Evolutionary conservation across 2,888 invertebrate species (phyloP).

Genomic region (Cryptocephalus moraei): DNA sequence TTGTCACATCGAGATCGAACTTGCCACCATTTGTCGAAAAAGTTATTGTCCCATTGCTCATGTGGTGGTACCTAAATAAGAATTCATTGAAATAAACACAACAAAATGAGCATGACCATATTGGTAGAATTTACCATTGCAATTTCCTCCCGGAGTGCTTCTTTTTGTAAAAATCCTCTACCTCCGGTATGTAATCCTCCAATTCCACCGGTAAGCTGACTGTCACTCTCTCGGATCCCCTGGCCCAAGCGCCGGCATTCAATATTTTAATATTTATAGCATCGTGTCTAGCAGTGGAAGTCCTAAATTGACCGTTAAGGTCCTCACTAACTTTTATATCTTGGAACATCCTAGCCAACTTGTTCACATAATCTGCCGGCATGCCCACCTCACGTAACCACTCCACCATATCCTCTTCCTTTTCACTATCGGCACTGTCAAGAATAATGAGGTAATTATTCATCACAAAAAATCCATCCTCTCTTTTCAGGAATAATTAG

Average conservation of each 20-base stretch:
- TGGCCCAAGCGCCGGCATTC: constrained; percentile 91
- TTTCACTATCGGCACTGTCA: constrained; percentile 90
- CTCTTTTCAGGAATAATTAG: too few species aligned
- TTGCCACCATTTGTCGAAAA: constrained; percentile 87
- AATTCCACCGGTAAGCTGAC: constrained; percentile 94
- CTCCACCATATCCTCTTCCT: constrained; percentile 99
- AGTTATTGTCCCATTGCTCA: constrained; percentile 98
- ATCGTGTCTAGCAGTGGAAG: constrained; percentile 69
- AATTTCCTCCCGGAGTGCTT: constrained; percentile 96
- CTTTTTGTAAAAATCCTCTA: constrained; percentile 96
- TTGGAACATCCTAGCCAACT: constrained; percentile 95
- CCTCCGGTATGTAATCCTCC: constrained; percentile 98
- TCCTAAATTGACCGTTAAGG: constrained; percentile 73
- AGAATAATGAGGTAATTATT: too few species aligned
- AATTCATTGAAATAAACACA: background rate
- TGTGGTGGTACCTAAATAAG: constrained; percentile 70
- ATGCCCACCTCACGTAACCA: constrained; percentile 97
- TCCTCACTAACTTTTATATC: constrained; percentile 98
- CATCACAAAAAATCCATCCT: too few species aligned
- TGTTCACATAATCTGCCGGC: constrained; percentile 99
- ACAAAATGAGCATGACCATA: too few species aligned
- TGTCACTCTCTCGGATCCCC: constrained; percentile 87
- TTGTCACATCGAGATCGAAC: constrained; percentile 97
- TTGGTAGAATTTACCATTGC: constrained; percentile 61
- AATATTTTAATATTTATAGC: constrained; percentile 97